Conservation (phyloP, 2,797 vertebrate species). For the Neopelma chrysocephalum region DNA sequence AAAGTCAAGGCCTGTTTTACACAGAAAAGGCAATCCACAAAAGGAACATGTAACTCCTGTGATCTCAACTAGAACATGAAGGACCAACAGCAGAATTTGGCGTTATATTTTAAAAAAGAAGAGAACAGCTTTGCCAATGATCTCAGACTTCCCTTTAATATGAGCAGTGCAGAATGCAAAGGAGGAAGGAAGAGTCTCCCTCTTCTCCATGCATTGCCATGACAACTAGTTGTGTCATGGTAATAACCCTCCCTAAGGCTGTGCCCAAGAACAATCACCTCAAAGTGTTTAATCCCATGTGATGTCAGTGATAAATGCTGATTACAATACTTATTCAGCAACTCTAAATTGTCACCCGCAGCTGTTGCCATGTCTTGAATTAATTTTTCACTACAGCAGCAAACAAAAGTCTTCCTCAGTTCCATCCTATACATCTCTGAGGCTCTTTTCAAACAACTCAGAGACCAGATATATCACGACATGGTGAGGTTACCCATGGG, state of each 20-base stretch:
- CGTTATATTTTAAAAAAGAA: neutral
- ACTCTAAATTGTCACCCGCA: slow-evolving; percentile 41
- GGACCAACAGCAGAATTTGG: neutral
- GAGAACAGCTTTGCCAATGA: neutral
- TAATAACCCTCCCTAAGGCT: slow-evolving; percentile 59
- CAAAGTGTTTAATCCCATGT: slow-evolving; percentile 63
- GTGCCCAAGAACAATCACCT: slow-evolving; percentile 55
- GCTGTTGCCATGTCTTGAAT: slow-evolving; percentile 60
- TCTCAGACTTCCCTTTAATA: slow-evolving; percentile 6
- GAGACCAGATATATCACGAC: neutral
- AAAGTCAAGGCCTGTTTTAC: neutral
- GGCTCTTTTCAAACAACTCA: neutral
- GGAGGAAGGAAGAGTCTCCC: slow-evolving; percentile 65
- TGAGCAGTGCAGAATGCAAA: neutral
- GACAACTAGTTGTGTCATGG: slow-evolving; percentile 65
- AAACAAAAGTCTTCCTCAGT: slow-evolving; percentile 25
- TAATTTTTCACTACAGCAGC: slow-evolving; percentile 19
- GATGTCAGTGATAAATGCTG: slow-evolving; percentile 55
- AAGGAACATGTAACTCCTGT: fast-evolving
- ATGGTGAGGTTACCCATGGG: neutral
- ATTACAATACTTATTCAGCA: slow-evolving; percentile 58
- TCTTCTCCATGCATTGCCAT: slow-evolving; percentile 54
- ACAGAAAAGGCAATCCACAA: neutral
- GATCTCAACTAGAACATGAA: neutral
- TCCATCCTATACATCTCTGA: neutral